phyloP scores from a whole-genome alignment of 2,888 invertebrate species.

The Atrina japonica region DNA sequence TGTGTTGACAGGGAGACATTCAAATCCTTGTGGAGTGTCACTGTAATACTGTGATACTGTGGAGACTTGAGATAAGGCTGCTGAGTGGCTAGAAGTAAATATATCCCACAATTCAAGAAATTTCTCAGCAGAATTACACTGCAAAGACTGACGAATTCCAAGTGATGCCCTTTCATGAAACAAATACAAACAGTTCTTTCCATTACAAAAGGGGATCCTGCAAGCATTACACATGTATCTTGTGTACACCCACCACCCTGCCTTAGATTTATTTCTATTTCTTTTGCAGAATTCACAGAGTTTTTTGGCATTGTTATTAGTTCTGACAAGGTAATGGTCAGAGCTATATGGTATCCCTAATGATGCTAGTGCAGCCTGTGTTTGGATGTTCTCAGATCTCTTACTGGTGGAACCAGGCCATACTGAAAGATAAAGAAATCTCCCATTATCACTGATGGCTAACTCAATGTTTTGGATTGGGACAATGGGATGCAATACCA shows the following conservation, averaged over 20 bases:
- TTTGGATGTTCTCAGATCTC: constrained; percentile 16
- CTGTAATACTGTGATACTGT: too few relatives aligned
- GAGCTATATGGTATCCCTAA: constrained; percentile 12
- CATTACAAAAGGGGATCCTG: constrained; percentile 30
- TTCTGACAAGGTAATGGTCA: constrained; percentile 23
- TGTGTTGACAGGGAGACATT: too few relatives aligned
- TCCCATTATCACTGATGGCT: too few relatives aligned
- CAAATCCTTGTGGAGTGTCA: too few relatives aligned
- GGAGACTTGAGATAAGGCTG: too few relatives aligned
- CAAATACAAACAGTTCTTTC: constrained; percentile 23
- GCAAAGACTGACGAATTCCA: constrained; percentile 3
- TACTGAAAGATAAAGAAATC: constrained; percentile 22
- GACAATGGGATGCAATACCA: too few relatives aligned
- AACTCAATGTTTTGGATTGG: too few relatives aligned
- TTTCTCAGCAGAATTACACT: not conserved
- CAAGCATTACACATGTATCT: constrained; percentile 36
- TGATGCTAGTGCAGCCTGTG: constrained; percentile 6
- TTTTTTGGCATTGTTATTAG: constrained; percentile 21
- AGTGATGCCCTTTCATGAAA: constrained; percentile 1
- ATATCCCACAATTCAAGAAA: constrained; percentile 11
- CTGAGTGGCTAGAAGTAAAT: not conserved
- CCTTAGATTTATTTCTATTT: constrained; percentile 29
- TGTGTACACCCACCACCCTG: constrained; percentile 36
- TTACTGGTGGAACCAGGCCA: not conserved
- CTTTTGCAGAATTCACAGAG: constrained; percentile 33